phyloP scores from a whole-genome alignment of 2,113 vertebrate genomes.

The Petrocephalus zakoni region DNA sequence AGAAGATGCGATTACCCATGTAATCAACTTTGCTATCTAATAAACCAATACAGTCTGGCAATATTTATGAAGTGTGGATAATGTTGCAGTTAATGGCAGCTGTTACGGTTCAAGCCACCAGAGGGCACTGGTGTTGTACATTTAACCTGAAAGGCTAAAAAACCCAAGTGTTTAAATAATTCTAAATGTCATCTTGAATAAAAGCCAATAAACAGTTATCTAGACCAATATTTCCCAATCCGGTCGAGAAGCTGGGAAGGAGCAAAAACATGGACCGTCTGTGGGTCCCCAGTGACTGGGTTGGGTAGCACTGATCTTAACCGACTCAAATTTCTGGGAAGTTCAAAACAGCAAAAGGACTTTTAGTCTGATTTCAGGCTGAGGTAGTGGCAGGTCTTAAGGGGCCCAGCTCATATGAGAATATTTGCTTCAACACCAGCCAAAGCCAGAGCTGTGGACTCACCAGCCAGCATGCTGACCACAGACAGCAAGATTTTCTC shows the following conservation, averaged over 20 bases:
- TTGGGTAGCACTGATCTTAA: not conserved
- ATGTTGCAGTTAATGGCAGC: not conserved
- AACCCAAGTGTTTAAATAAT: not conserved
- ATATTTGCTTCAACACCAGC: too few relatives aligned
- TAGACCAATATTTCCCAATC: not conserved
- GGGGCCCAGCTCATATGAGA: not conserved
- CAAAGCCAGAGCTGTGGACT: conserved; percentile 10
- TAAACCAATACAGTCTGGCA: not conserved
- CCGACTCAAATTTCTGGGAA: not conserved
- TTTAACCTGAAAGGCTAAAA: not conserved
- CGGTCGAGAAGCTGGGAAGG: not conserved
- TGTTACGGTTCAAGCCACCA: not conserved
- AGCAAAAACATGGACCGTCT: not conserved
- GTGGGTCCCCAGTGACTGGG: not conserved
- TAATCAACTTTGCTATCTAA: not conserved
- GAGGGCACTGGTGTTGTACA: not conserved
- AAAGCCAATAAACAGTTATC: not conserved
- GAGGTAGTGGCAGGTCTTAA: not conserved
- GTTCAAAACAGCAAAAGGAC: not conserved
- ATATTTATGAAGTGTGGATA: not conserved
- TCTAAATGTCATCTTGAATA: not conserved
- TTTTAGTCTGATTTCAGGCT: not conserved
- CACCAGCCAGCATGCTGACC: conserved; percentile 96
- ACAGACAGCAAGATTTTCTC: conserved; percentile 96
- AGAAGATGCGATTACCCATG: not conserved